Conservation (phyloP, 2,113 vertebrate genomes). For the Oxyruncus cristatus region DNA sequence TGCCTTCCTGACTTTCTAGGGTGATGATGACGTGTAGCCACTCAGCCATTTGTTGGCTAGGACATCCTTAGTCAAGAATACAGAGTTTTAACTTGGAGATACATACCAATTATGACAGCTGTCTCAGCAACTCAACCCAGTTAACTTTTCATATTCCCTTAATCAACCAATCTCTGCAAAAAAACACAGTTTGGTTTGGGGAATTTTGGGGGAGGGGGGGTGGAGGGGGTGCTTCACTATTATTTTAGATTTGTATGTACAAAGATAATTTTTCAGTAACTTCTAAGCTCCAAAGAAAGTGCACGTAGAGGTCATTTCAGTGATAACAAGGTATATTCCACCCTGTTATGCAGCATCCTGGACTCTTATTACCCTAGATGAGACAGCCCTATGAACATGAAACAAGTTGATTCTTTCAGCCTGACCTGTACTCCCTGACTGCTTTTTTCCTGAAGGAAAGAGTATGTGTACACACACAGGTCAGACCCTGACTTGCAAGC, state of each 20-base stretch:
- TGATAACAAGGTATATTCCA: neutral
- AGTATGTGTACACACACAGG: neutral
- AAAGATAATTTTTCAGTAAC: neutral
- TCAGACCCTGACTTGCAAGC: neutral
- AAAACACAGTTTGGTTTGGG: neutral
- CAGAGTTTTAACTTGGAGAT: neutral
- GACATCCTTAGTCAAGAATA: neutral
- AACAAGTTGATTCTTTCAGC: neutral
- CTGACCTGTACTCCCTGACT: neutral
- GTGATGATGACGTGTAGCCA: neutral
- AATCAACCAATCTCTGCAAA: neutral
- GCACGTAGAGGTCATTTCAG: neutral
- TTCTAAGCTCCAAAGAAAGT: neutral
- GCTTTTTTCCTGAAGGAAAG: neutral
- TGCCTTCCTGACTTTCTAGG: neutral
- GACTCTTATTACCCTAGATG: neutral
- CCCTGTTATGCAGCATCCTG: neutral
- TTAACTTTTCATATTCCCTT: neutral
- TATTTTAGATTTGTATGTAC: neutral
- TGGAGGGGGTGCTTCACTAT: neutral
- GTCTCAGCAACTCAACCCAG: neutral
- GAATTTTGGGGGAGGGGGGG: rapidly evolving
- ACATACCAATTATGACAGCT: neutral
- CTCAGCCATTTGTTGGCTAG: neutral
- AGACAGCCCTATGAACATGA: neutral